These are phyloP conservation scores for Herpetotheres cachinnans DNA, from an alignment of 2,113 vertebrate genomes.

Conservation along the genomic window DNA sequence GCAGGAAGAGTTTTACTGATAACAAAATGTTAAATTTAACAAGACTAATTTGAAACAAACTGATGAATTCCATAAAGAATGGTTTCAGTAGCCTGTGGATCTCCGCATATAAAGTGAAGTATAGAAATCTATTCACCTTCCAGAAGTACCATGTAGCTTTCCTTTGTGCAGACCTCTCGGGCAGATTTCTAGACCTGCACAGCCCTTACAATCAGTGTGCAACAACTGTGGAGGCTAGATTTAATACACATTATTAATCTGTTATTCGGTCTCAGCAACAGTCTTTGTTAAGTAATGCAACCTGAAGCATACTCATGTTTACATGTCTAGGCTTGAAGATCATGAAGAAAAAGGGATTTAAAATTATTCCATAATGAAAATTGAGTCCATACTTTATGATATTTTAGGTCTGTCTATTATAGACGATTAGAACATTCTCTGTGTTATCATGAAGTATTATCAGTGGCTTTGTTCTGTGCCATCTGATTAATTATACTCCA, in stretches of 20 bases:
- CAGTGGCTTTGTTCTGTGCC: not conserved
- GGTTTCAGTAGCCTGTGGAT: not conserved
- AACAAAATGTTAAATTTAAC: not conserved
- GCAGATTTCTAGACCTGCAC: not conserved
- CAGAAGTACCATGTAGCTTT: not conserved
- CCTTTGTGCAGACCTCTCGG: not conserved
- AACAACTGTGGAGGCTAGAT: not conserved
- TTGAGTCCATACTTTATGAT: not conserved
- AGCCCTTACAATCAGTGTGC: not conserved
- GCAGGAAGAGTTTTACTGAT: constrained; percentile 19
- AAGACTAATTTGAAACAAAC: not conserved
- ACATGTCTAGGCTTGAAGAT: not conserved
- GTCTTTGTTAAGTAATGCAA: not conserved
- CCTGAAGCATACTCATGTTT: not conserved
- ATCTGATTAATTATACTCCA: not conserved
- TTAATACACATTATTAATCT: not conserved
- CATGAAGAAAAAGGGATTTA: not conserved
- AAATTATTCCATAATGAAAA: not conserved
- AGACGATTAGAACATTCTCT: not conserved
- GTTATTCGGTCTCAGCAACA: not conserved
- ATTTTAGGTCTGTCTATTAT: not conserved
- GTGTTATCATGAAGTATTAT: not conserved
- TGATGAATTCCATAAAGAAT: not conserved
- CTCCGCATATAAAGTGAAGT: not conserved
- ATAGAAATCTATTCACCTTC: not conserved